Percentiles rank a stretch among this genome's conserved stretches.
phyloP scores from a whole-genome alignment of 2,113 vertebrate genomes.

The Bucco capensis region DNA sequence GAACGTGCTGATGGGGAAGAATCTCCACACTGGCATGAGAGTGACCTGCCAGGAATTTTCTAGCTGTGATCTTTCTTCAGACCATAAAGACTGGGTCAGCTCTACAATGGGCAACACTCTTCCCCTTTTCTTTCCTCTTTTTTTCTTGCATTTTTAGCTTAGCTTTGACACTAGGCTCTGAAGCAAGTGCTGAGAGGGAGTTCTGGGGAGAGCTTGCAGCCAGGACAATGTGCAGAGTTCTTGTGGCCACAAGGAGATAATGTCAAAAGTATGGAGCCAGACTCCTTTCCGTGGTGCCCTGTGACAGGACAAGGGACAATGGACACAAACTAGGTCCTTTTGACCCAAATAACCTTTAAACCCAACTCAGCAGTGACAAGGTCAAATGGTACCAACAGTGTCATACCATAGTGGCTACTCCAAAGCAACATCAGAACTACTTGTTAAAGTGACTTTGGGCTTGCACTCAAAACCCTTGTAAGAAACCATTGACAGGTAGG shows the following conservation, averaged over 20 bases:
- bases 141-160: neutral
- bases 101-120: neutral
- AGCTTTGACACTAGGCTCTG: neutral
- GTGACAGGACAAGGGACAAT: too few relatives aligned
- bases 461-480: neutral
- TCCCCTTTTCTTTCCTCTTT: neutral
- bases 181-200: neutral
- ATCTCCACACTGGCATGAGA: neutral
- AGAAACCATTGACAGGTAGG: neutral
- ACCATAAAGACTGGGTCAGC: neutral
- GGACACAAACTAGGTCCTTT: too few relatives aligned
- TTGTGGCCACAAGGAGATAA: neutral
- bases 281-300: too few relatives aligned
- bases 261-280: too few relatives aligned
- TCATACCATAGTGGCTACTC: neutral
- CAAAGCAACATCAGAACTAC: neutral
- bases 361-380: neutral
- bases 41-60: neutral
- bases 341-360: neutral
- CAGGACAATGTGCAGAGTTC: fast-evolving
- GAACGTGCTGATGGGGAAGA: neutral
- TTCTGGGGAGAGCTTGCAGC: neutral
- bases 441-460: neutral
- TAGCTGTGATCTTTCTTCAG: neutral
- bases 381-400: neutral